Percentiles rank a stretch among this genome's conserved stretches.
Evolutionary conservation across 2,888 invertebrate species (phyloP).

Genomic region (Melangyna quadrimaculata): DNA sequence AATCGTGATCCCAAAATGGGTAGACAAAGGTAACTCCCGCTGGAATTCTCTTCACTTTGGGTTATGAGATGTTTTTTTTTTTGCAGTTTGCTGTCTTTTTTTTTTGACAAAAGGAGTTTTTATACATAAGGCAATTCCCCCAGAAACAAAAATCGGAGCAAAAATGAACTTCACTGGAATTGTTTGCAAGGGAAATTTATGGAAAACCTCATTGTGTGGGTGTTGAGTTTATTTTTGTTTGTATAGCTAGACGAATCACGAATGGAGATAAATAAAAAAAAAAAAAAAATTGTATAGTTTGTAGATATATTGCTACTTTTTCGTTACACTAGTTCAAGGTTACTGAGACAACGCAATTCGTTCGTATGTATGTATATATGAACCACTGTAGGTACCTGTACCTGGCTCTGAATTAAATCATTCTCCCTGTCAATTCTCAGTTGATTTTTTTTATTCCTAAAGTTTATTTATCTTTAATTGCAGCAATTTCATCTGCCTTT

Average conservation of each 20-base stretch:
- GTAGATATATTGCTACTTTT: conserved; percentile 27
- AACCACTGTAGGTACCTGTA: neutral
- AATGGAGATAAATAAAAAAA: neutral
- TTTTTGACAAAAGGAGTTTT: neutral
- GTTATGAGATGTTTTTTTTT: neutral
- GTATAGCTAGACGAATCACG: neutral
- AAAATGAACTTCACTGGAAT: conserved; percentile 64
- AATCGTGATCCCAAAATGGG: neutral
- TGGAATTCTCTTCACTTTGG: conserved; percentile 20
- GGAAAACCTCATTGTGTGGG: conserved; percentile 42
- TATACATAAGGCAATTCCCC: neutral
- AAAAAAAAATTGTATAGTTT: conserved; percentile 32
- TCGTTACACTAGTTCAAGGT: conserved; percentile 68
- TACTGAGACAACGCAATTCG: conserved; percentile 66
- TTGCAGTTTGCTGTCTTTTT: conserved; percentile 20
- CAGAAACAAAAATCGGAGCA: neutral
- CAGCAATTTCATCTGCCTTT: conserved; percentile 2
- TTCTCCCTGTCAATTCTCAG: neutral
- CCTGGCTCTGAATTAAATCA: conserved; percentile 47
- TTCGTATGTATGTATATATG: neutral
- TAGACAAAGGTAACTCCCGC: conserved; percentile 17
- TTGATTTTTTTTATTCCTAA: neutral
- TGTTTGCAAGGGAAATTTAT: conserved; percentile 9
- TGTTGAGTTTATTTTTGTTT: conserved; percentile 8
- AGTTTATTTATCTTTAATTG: conserved; percentile 57